These are phyloP conservation scores for Cephalopholis sonnerati DNA, from an alignment of 2,113 vertebrate species.

Conservation along the genomic window DNA sequence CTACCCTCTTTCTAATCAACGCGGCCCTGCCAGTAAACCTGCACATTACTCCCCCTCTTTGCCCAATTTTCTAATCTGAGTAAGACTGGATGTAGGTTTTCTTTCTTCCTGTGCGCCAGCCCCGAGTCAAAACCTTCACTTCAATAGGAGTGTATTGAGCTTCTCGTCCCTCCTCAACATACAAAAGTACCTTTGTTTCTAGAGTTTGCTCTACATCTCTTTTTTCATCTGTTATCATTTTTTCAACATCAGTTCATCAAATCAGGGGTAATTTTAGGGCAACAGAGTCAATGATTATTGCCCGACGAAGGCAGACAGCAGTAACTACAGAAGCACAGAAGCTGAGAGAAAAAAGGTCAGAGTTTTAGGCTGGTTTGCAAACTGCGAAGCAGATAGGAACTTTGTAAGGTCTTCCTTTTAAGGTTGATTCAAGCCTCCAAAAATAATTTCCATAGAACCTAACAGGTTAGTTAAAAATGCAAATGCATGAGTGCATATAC, in stretches of 20 bases:
- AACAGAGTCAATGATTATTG: neutral
- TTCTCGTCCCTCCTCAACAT: neutral
- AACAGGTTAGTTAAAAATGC: neutral
- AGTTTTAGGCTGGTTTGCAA: neutral
- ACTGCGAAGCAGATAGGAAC: neutral
- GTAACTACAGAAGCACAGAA: neutral
- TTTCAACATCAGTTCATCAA: constrained; percentile 14
- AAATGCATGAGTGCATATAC: neutral
- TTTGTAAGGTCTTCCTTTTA: neutral
- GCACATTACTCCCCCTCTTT: constrained; percentile 58
- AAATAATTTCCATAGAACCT: neutral
- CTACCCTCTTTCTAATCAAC: constrained; percentile 77
- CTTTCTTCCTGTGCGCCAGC: constrained; percentile 55
- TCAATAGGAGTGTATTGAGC: constrained; percentile 40
- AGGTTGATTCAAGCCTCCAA: neutral
- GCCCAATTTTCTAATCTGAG: constrained; percentile 77
- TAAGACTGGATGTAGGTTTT: constrained; percentile 58
- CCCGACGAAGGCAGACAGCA: neutral
- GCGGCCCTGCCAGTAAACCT: constrained; percentile 72
- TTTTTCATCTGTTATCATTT: constrained; percentile 14
- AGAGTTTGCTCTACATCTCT: constrained; percentile 23
- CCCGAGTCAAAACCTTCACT: constrained; percentile 39
- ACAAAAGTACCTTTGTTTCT: constrained; percentile 59
- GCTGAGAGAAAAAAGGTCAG: neutral
- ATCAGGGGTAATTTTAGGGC: neutral